These are phyloP conservation scores for Drosophila falleni DNA, from an alignment of 2,888 invertebrate species.

Conservation along the genomic window DNA sequence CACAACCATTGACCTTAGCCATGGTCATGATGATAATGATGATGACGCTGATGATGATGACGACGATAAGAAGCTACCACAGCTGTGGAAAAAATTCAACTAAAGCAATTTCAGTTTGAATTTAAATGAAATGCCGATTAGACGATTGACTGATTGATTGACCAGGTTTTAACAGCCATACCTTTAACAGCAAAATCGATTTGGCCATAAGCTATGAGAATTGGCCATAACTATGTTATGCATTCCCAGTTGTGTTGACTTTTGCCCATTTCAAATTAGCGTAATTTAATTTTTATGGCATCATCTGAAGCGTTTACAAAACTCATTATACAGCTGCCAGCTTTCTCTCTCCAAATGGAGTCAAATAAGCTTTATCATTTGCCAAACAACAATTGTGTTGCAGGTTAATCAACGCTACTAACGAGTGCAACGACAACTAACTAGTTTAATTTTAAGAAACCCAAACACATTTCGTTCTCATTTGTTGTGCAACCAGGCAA, in stretches of 20 bases:
- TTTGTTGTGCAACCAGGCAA: conserved; percentile 20
- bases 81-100: conserved; percentile 44
- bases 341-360: conserved; percentile 47
- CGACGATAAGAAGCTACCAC: conserved; percentile 33
- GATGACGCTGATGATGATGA: conserved; percentile 5
- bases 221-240: conserved; percentile 51
- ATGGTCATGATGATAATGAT: conserved; percentile 33
- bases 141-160: conserved; percentile 41
- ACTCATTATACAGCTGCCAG: conserved; percentile 28
- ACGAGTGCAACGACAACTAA: conserved; percentile 20
- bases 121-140: conserved; percentile 47
- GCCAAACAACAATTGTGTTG: conserved; percentile 11
- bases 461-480: conserved; percentile 13
- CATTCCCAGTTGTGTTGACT: conserved; percentile 16
- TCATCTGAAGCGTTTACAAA: conserved; percentile 44
- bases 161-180: conserved; percentile 1
- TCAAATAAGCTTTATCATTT: conserved; percentile 31
- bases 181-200: conserved; percentile 21
- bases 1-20: conserved; percentile 74
- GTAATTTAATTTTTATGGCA: conserved; percentile 47
- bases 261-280: conserved; percentile 47
- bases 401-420: conserved; percentile 23
- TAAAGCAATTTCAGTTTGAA: conserved; percentile 20
- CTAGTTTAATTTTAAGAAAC: conserved; percentile 16
- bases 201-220: conserved; percentile 30